A percentile compares a stretch with the other conserved stretches of the same genome.
Conservation (phyloP, 2,113 vertebrate genomes). For the Nothocercus nigrocapillus region DNA sequence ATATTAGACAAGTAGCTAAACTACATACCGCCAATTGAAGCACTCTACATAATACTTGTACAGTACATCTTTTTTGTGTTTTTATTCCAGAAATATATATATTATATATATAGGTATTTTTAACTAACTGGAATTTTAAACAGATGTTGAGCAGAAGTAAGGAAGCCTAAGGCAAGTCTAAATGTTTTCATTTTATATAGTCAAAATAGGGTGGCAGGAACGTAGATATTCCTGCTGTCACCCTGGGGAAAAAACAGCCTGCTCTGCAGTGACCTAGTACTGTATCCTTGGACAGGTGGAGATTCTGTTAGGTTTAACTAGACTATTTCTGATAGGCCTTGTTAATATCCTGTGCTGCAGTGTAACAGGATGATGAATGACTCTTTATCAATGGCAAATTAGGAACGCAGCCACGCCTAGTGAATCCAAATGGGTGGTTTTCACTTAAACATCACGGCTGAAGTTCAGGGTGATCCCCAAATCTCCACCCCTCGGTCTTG, state of each 20-base stretch:
- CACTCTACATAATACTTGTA: slow-evolving; percentile 37
- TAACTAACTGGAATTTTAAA: slow-evolving; percentile 69
- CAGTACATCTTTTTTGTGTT: slow-evolving; percentile 49
- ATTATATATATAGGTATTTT: slow-evolving; percentile 54
- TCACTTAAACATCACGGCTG: rapidly evolving
- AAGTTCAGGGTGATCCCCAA: rapidly evolving
- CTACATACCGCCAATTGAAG: slow-evolving; percentile 24
- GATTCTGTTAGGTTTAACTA: neutral
- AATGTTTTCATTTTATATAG: neutral
- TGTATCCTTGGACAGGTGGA: neutral
- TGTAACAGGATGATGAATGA: rapidly evolving
- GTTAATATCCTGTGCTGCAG: neutral
- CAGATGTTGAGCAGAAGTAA: neutral
- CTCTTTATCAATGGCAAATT: neutral
- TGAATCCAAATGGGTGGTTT: rapidly evolving
- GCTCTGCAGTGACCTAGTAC: neutral
- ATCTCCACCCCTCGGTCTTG: neutral
- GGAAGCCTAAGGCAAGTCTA: neutral
- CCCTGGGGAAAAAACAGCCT: neutral
- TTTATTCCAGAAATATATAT: slow-evolving; percentile 57
- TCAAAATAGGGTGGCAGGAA: neutral
- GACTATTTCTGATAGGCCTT: neutral
- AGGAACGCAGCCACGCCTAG: rapidly evolving
- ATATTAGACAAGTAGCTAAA: slow-evolving; percentile 43
- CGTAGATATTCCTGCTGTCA: neutral